Percentiles rank a stretch among this genome's conserved stretches.
Conservation (phyloP, 2,797 vertebrate genomes). For the Tinamus major region DNA sequence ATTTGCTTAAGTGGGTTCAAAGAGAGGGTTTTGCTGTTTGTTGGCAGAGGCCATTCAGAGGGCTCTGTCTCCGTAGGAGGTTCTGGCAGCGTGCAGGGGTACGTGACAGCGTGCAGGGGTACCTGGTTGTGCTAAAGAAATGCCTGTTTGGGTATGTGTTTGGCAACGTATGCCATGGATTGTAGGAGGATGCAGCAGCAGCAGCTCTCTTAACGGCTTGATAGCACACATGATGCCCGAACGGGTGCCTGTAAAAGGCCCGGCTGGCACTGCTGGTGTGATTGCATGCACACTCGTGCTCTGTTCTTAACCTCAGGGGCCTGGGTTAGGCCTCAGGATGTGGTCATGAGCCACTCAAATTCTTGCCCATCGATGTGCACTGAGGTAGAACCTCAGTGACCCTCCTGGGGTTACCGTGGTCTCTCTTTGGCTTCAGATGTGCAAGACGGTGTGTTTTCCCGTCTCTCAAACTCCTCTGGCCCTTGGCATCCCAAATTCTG, state of each 20-base stretch:
- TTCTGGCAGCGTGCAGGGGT: neutral
- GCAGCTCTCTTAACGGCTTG: neutral
- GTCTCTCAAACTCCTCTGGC: neutral
- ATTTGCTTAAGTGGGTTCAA: neutral
- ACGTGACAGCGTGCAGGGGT: no score
- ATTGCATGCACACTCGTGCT: fast-evolving
- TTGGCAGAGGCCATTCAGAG: neutral
- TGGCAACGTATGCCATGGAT: neutral
- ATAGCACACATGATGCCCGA: neutral
- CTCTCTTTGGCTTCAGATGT: neutral
- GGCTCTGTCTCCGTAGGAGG: neutral
- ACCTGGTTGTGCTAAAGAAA: neutral
- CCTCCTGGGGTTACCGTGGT: no score
- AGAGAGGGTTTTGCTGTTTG: neutral
- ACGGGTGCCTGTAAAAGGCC: neutral
- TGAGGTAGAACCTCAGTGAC: neutral
- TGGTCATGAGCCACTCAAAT: no score
- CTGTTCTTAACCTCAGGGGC: neutral
- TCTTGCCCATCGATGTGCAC: neutral
- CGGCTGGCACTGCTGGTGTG: neutral
- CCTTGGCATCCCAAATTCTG: neutral
- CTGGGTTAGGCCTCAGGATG: neutral
- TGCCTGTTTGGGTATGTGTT: neutral
- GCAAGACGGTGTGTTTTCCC: neutral
- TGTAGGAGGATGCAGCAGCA: neutral